Base-by-base conservation (phyloP, 2,113 vertebrate species). In the Callithrix jacchus region DNA sequence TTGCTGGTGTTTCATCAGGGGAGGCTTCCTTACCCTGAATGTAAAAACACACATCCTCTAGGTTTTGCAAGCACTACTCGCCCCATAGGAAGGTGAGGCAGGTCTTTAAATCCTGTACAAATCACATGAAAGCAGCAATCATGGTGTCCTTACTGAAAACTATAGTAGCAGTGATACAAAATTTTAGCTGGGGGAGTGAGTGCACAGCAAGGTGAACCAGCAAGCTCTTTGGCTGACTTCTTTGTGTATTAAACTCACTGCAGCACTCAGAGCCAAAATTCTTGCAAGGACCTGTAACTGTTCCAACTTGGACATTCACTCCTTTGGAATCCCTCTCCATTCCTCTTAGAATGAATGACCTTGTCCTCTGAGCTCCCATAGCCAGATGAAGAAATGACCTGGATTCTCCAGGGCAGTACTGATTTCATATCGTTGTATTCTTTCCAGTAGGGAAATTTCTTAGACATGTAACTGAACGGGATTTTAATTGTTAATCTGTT, bases 171-270 rank as follows among this genome's bases (percentile, higher is more conserved):
- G 89, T 96, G 93, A 97, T 96, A 73, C 12, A 95, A 82, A 54
- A 97, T 81, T 90, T 92, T 97, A 96, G 94, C 94, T 98, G 96
- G 97, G 93, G 95, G 96, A 88, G 93, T 14, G 96, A 94, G 86
- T 97, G 87, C 70, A 94, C 94, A 97, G 94, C 83, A 83, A 98
- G 98, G 91, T 18, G 40, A 93, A 89, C 32, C 18, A 1, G 61
- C 23, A 88, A 27, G 1, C 45, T 71, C 66, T 61, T 35, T 25
- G 77, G n/a, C 20, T 32, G 68, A 91, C 52, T 79, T 85, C 86
- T 21, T 16, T 0, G 14, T 45, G 45, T 32, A 66, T 87, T 16
- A 94, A 97, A 97, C 95, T 79, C 92, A 96, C 88, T 2, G 6
- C 1, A 86, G 32, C 54, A 76, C 7, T n/a, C 66, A 93, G 30